These are phyloP conservation scores for Sialis lutaria DNA, from an alignment of 2,888 invertebrate genomes.

Conservation along the genomic window DNA sequence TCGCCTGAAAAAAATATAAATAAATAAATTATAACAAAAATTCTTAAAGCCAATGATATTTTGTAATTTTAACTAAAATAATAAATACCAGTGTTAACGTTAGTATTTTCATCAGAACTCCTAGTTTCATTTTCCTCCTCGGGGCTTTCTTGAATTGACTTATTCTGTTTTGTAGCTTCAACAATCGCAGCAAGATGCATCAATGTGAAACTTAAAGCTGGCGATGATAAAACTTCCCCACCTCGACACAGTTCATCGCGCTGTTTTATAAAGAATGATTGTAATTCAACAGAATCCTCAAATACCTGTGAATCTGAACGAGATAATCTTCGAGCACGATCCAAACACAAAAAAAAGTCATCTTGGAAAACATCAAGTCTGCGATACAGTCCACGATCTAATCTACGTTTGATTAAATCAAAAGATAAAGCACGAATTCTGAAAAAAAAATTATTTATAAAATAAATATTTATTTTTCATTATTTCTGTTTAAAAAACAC, in stretches of 20 bases:
- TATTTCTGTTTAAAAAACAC: not conserved
- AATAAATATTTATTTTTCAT: not conserved
- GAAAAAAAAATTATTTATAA: constrained; percentile 10
- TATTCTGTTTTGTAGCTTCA: constrained; percentile 57
- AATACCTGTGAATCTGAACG: constrained; percentile 89
- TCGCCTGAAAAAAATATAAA: constrained; percentile 24
- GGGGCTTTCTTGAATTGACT: constrained; percentile 56
- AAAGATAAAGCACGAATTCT: constrained; percentile 73
- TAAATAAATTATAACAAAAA: no score
- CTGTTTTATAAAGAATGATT: constrained; percentile 73
- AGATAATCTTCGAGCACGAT: constrained; percentile 71
- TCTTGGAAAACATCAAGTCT: constrained; percentile 91
- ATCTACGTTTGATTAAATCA: constrained; percentile 80
- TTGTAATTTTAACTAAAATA: constrained; percentile 18
- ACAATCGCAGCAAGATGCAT: constrained; percentile 59
- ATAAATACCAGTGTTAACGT: not conserved
- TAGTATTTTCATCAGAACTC: constrained; percentile 25
- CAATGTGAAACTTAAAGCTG: constrained; percentile 68
- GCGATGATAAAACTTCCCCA: constrained; percentile 64
- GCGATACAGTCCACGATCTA: constrained; percentile 84
- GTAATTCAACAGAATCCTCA: constrained; percentile 88
- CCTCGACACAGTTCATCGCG: constrained; percentile 55
- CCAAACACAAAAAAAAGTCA: constrained; percentile 87
- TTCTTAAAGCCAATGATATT: no score
- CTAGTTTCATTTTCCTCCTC: constrained; percentile 53